Evolutionary conservation across 1,140 invertebrate genomes (phyloP).

Genomic region (Tachypleus tridentatus): DNA sequence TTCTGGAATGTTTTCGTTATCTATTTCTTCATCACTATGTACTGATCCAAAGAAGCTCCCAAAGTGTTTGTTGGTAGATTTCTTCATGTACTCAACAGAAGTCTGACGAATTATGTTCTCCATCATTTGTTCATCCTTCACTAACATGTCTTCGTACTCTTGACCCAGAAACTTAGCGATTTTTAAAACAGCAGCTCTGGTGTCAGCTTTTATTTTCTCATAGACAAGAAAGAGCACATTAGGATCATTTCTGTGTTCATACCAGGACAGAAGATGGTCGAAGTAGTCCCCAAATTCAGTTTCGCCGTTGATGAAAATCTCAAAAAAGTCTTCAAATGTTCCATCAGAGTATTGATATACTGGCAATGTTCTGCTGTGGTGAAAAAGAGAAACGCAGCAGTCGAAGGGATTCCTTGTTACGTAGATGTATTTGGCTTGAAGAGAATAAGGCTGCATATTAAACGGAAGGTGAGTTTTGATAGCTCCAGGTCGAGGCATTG

Average conservation of each 20-base stretch:
- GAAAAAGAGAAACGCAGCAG: constrained; percentile 68
- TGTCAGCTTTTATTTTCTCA: constrained; percentile 21
- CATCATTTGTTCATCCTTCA: constrained; percentile 8
- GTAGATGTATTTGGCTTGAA: constrained; percentile 52
- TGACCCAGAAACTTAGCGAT: constrained; percentile 18
- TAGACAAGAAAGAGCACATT: constrained; percentile 32
- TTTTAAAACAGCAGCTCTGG: constrained; percentile 8
- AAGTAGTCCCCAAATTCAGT: constrained; percentile 34
- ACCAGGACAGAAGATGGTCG: constrained; percentile 31
- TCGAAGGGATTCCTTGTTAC: constrained; percentile 74
- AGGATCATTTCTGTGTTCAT: constrained; percentile 23
- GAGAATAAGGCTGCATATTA: constrained; percentile 25
- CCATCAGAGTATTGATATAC: constrained; percentile 41
- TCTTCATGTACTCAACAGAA: constrained; percentile 11
- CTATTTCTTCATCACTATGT: not conserved
- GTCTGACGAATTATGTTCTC: constrained; percentile 11
- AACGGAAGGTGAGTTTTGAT: constrained; percentile 63
- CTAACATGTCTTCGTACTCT: constrained; percentile 3
- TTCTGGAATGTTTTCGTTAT: not conserved
- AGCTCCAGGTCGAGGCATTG: constrained; percentile 8
- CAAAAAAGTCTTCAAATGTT: constrained; percentile 30
- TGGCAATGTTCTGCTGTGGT: constrained; percentile 31
- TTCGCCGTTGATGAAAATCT: constrained; percentile 30
- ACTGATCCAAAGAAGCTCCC: not conserved
- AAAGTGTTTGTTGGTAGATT: constrained; percentile 4